Evolutionary conservation across 1,140 invertebrate genomes (phyloP), one percentile per base, ranked within the genome.

Genomic region (Drosophila yakuba): DNA sequence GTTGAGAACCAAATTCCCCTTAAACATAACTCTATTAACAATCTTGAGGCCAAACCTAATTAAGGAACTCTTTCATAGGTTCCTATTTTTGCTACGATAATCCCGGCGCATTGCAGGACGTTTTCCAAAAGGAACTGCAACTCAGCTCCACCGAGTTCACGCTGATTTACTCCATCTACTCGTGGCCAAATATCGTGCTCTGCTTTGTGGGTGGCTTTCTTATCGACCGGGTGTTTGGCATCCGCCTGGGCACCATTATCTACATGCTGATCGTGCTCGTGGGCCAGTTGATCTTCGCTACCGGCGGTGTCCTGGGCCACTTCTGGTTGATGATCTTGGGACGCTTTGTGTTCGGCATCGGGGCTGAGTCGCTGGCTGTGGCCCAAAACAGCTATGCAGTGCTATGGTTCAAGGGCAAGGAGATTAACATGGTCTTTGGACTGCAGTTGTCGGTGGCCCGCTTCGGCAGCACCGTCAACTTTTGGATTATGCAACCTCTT

Each of bases 61-160:
- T 48, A 8, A 28, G 2, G 1, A 15, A 36, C 15, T 14, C 4
- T 6, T 8, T 41, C n/a, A 4, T 35, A 91, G 90, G 90, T 96
- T 98, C 97, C 43, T 99, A 98, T 93, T 99, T 99, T 92, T 99
- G 98, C 93, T 99, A 98, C 94, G 98, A 99, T 92, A 98, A 98
- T 93, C 98, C 98, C 45, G 97, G 95, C 58, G 97, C 98, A 4
- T 90, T 99, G 44, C 97, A 98, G 92, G 96, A 98, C 89, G 95
- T 97, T 73, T 98, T 99, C 90, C 96, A 96, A 81, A 92, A 94
- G 78, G 98, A 99, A 86, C 94, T 99, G 79, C 93, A 95, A 43
- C 94, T 99, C 52, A 95, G 95, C 20, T 97, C 96, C 56, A 95
- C 95, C 2, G 93, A 97, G 89, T 99, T 97, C 94, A 96, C 97